Evolutionary conservation across 2,888 invertebrate species (phyloP).

Genomic region (Netelia fuscicornis): DNA sequence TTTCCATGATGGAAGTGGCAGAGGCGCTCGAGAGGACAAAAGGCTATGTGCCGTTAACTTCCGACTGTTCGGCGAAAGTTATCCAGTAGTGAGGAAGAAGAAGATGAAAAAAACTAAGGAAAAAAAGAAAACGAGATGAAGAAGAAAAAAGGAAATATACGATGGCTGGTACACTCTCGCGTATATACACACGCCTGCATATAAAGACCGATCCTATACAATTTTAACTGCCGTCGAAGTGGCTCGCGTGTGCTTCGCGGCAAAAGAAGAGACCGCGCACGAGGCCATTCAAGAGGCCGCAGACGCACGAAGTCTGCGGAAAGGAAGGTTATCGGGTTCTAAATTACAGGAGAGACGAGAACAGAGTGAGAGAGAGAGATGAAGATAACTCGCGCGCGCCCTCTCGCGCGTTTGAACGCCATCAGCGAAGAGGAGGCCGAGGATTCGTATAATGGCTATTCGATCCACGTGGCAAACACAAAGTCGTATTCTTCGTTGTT

Average conservation of each 20-base stretch:
- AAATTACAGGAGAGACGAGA: constrained; percentile 71
- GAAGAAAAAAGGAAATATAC: neutral
- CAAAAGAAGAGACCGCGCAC: constrained; percentile 61
- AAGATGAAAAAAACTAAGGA: neutral
- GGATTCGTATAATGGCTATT: constrained; percentile 60
- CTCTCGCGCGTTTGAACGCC: constrained; percentile 53
- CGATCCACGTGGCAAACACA: constrained; percentile 67
- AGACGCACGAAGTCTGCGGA: constrained; percentile 67
- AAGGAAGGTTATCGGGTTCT: constrained; percentile 72
- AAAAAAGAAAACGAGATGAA: too few relatives aligned
- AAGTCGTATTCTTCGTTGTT: constrained; percentile 52
- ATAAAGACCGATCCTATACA: constrained; percentile 62
- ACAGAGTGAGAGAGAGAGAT: constrained; percentile 3
- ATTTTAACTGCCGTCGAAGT: constrained; percentile 63
- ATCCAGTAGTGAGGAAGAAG: constrained; percentile 6
- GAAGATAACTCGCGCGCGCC: constrained; percentile 35
- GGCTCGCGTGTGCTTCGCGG: constrained; percentile 62
- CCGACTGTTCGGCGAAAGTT: constrained; percentile 45
- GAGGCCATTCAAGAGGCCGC: constrained; percentile 65
- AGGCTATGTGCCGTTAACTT: constrained; percentile 63
- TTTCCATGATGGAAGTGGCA: constrained; percentile 4
- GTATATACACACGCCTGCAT: neutral
- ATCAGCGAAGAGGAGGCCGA: constrained; percentile 39
- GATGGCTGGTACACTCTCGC: neutral
- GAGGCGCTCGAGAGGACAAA: constrained; percentile 51